Conservation (phyloP, 2,888 invertebrate species). For the Hirtodrosophila histrioides region DNA sequence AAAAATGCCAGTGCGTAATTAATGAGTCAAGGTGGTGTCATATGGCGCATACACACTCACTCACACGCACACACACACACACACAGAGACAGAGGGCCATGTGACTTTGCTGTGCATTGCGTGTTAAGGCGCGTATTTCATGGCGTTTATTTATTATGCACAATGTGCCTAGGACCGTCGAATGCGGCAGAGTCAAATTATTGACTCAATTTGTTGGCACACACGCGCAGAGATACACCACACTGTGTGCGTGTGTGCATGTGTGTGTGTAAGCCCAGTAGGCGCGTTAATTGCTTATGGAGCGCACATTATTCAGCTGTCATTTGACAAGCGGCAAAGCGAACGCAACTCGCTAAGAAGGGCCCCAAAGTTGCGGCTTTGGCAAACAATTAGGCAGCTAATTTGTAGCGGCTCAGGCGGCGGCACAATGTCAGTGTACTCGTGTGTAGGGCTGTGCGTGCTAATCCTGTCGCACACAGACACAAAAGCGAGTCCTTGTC, state of each 20-base stretch:
- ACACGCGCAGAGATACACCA: conserved; percentile 21
- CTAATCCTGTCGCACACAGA: conserved; percentile 66
- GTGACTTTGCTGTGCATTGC: conserved; percentile 56
- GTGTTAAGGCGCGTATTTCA: conserved; percentile 81
- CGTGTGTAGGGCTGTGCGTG: conserved; percentile 39
- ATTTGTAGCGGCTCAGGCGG: conserved; percentile 58
- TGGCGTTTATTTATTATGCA: conserved; percentile 80
- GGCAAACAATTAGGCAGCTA: conserved; percentile 80
- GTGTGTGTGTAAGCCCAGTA: conserved; percentile 59
- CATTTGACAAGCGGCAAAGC: conserved; percentile 63
- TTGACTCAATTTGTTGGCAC: conserved; percentile 74
- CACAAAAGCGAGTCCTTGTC: conserved; percentile 44
- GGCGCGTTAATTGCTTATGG: conserved; percentile 79
- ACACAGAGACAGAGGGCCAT: conserved; percentile 8
- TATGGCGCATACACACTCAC: conserved; percentile 69
- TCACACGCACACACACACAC: conserved; percentile 21
- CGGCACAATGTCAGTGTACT: conserved; percentile 40
- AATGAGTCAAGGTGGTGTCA: conserved; percentile 80
- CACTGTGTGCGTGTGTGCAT: conserved; percentile 26
- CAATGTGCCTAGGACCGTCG: conserved; percentile 67
- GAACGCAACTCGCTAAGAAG: conserved; percentile 44
- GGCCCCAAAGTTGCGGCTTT: conserved; percentile 73
- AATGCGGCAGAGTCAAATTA: conserved; percentile 61
- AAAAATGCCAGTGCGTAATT: conserved; percentile 79
- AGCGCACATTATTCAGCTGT: conserved; percentile 79